Percentiles rank a stretch among this genome's conserved stretches.
phyloP scores from a whole-genome alignment of 1,140 invertebrate species.

The Agrilus planipennis region DNA sequence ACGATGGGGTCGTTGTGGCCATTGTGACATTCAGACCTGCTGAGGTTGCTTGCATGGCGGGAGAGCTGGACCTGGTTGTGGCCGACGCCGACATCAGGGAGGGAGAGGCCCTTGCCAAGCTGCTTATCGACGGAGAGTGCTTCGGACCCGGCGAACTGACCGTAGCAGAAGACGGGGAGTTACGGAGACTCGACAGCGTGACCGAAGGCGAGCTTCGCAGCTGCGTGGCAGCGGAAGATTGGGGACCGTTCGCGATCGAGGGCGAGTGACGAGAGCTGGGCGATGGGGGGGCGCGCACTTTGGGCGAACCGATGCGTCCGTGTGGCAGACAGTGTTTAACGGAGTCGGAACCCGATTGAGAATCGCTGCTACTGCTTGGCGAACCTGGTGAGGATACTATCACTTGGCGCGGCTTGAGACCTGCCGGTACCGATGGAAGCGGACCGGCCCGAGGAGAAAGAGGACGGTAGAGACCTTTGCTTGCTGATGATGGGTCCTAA shows the following conservation, averaged over 20 bases:
- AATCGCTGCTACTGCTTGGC: constrained; percentile 55
- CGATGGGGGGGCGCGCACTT: constrained; percentile 20
- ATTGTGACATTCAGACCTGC: constrained; percentile 45
- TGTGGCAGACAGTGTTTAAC: constrained; percentile 44
- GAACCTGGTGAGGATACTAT: constrained; percentile 63
- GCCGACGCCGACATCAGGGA: constrained; percentile 19
- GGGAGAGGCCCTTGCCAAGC: constrained; percentile 28
- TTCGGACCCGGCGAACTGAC: constrained; percentile 25
- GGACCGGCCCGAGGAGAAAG: constrained; percentile 42
- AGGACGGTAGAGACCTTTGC: constrained; percentile 49
- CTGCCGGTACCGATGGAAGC: constrained; percentile 17
- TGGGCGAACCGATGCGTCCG: constrained; percentile 28
- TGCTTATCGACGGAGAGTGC: constrained; percentile 26
- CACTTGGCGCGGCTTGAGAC: constrained; percentile 46
- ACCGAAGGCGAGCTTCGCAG: constrained; percentile 27
- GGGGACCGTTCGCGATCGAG: constrained; percentile 18
- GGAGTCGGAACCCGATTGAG: constrained; percentile 52
- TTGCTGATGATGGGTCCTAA: constrained; percentile 52
- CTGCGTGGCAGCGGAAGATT: too few species aligned
- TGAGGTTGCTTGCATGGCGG: constrained; percentile 42
- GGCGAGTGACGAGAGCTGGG: constrained; percentile 21
- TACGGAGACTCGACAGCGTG: constrained; percentile 25
- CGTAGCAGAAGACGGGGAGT: constrained; percentile 21
- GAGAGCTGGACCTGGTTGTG: constrained; percentile 31
- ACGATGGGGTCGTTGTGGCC: constrained; percentile 33